Evolutionary conservation across 2,113 vertebrate species (phyloP).

Genomic region (Bombycilla garrulus): DNA sequence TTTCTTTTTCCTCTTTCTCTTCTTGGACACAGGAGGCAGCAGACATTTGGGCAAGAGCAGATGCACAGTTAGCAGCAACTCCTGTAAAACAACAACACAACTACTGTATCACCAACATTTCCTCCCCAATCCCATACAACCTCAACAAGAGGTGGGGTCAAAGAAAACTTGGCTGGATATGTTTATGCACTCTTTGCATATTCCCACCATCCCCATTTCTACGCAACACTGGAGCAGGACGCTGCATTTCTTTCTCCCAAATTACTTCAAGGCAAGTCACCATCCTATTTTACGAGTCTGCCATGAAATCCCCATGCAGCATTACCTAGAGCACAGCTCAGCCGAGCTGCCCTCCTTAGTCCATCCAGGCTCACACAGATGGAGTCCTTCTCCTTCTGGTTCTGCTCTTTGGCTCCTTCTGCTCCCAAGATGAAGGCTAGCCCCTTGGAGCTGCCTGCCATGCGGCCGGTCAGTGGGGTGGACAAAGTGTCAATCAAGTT

Average conservation of each 20-base stretch:
- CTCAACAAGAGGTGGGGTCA: not conserved
- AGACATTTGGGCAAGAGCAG: slow-evolving; percentile 96
- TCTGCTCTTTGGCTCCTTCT: slow-evolving; percentile 91
- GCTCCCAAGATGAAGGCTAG: slow-evolving; percentile 91
- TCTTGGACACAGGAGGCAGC: slow-evolving; percentile 97
- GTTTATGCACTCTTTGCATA: not conserved
- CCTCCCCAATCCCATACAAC: not conserved
- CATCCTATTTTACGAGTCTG: not conserved
- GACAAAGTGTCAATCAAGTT: slow-evolving; percentile 95
- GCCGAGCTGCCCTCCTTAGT: slow-evolving; percentile 88
- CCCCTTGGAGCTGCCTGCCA: slow-evolving; percentile 91
- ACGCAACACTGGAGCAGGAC: not conserved
- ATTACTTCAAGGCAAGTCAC: not conserved
- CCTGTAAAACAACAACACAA: slow-evolving; percentile 73
- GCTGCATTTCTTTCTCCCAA: not conserved
- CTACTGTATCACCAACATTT: not conserved
- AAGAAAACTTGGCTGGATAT: not conserved
- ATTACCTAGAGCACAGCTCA: slow-evolving; percentile 93
- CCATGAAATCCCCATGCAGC: not conserved
- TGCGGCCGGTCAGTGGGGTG: slow-evolving; percentile 89
- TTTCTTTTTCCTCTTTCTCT: slow-evolving; percentile 90
- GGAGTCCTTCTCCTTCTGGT: slow-evolving; percentile 90
- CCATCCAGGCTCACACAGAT: slow-evolving; percentile 95
- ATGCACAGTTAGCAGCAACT: slow-evolving; percentile 95
- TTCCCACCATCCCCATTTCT: not conserved